A percentile compares a stretch with the other conserved stretches of the same genome.
Conservation (phyloP, 2,113 vertebrate genomes). For the Glaucidium brasilianum region DNA sequence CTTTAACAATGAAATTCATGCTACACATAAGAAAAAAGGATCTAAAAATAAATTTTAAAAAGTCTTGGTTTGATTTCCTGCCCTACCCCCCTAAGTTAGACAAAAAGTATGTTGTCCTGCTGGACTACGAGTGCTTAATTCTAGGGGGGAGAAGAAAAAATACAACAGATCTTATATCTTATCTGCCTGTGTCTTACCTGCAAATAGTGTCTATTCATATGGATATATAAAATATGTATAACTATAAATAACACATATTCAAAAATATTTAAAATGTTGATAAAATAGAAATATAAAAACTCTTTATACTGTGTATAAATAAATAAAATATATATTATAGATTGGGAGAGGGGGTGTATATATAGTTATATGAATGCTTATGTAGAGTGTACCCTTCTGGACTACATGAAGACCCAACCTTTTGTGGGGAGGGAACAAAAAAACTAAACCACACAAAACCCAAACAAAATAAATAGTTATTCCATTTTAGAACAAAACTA, state of each 20-base stretch:
- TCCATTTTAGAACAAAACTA: neutral
- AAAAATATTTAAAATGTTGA: neutral
- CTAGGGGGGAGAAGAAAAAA: neutral
- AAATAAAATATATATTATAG: neutral
- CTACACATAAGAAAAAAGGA: neutral
- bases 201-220: neutral
- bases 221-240: neutral
- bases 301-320: neutral
- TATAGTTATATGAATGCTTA: neutral
- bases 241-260: neutral
- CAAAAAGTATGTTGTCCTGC: neutral
- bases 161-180: neutral
- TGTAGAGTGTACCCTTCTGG: neutral
- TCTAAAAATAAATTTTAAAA: neutral
- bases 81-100: neutral
- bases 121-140: neutral
- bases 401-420: neutral
- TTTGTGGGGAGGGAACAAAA: neutral
- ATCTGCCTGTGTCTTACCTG: neutral
- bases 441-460: neutral
- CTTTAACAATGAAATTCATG: neutral
- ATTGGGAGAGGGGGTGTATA: accelerated
- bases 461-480: neutral
- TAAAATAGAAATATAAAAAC: neutral
- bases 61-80: neutral